phyloP scores from a whole-genome alignment of 2,888 invertebrate species.

The Chymomyza caudatula region DNA sequence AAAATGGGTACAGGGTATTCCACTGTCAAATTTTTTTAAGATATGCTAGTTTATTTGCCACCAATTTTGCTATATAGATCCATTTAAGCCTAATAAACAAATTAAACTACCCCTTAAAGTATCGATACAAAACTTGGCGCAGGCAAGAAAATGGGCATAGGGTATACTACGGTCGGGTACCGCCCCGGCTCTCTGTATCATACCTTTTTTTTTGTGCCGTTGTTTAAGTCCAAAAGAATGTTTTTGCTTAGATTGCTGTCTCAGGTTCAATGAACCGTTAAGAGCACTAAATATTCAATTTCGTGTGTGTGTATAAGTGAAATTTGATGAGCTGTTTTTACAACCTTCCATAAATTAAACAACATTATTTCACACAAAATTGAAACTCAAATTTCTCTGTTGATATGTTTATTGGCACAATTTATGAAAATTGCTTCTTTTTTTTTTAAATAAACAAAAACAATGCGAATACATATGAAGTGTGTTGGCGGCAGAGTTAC shows the following conservation, averaged over 20 bases:
- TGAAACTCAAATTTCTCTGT: constrained; percentile 27
- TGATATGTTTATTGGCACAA: constrained; percentile 39
- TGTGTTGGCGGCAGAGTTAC: constrained; percentile 35
- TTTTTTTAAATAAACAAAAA: neutral
- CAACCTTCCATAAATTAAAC: constrained; percentile 14
- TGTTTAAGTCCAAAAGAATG: constrained; percentile 44
- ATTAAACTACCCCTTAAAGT: too few relatives aligned
- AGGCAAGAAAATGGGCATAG: too few relatives aligned
- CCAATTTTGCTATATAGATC: too few relatives aligned
- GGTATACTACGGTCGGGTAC: too few relatives aligned
- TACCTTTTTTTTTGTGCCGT: constrained; percentile 11
- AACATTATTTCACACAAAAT: neutral
- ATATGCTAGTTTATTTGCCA: too few relatives aligned
- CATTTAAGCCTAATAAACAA: too few relatives aligned
- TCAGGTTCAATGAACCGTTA: constrained; percentile 58
- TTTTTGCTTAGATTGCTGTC: neutral
- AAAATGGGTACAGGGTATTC: too few relatives aligned
- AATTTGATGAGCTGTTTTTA: constrained; percentile 40
- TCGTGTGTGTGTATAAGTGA: constrained; percentile 26
- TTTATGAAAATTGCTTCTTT: constrained; percentile 10
- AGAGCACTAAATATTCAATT: constrained; percentile 8
- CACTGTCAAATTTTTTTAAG: too few relatives aligned
- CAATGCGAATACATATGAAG: neutral
- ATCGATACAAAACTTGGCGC: too few relatives aligned
- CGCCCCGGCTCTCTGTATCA: too few relatives aligned